Base-by-base conservation (phyloP, 2,113 vertebrate species). In the Polypterus bichir region DNA sequence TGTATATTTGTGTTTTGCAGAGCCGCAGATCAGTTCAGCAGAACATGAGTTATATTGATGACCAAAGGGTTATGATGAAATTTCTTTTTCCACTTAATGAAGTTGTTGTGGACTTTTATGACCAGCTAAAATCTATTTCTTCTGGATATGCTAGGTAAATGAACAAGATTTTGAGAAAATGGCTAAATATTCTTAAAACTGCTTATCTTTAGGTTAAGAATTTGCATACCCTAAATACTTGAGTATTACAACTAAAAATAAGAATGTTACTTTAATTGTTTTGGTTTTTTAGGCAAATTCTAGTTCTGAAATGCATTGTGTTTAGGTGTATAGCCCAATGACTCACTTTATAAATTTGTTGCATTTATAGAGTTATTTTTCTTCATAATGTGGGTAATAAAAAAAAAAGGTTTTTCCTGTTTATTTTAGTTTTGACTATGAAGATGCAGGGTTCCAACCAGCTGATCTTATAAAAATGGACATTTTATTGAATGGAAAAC, bases 51-150 rank as follows among this genome's bases (percentile, higher is more conserved):
- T 96, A 92, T 71, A 94, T 98, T 51, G 93, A 97, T 71, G 90
- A 95, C 51, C 84, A 82, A 54, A 88, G 94, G 54, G 87, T 97
- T 66, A 91, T 98, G 88, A 81, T 98, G 81, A 92, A 95, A 68
- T 97, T 91, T 67, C 74, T 92, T 61, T 91, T 98, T 55, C 94
- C 96, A 60, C 78, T 98, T 59, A 97, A 95, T 79, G 95, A 99
- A 83, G 83, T 99, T 3, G 90, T 98, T 51, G 86, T 98, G 57
- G 96, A 99, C 79, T 99, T 99, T 78, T 99, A 97, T 56, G 96
- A 99, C 67, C 74, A 81, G 51, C 85, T 99, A 44, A 99, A 98
- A 73, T 97, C 95, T 3, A 49, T 96, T 49, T 95, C 95, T 44
- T 98, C 96, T 62, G 95, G 94, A 76, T 98, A 98, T 68, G 95